These are phyloP conservation scores for Sarotherodon lohbergeri DNA, from an alignment of 2,113 vertebrate genomes.

Conservation along the genomic window DNA sequence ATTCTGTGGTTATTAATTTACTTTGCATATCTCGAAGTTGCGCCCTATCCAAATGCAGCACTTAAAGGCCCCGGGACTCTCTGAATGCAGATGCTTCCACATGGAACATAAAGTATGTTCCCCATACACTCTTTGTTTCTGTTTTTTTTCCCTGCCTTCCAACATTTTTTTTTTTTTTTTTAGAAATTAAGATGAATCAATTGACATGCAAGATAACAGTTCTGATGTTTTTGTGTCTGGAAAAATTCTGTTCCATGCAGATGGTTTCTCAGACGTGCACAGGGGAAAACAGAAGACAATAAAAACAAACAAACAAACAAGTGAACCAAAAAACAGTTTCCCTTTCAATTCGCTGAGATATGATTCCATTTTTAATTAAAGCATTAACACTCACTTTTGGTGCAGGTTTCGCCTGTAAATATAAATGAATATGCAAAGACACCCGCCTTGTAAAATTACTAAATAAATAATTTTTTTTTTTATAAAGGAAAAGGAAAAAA, in stretches of 20 bases:
- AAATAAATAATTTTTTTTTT: background rate
- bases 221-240: conserved; percentile 67
- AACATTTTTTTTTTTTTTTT: background rate
- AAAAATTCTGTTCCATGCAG: conserved; percentile 72
- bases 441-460: conserved; percentile 54
- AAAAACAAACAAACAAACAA: conserved; percentile 70
- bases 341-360: conserved; percentile 72
- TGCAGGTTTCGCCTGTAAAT: conserved; percentile 60
- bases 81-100: conserved; percentile 10
- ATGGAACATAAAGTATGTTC: conserved; percentile 1
- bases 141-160: background rate
- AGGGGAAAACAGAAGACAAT: conserved; percentile 60
- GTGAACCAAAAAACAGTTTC: conserved; percentile 68
- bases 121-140: background rate
- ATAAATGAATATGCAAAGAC: conserved; percentile 68
- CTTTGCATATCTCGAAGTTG: conserved; percentile 40
- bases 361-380: conserved; percentile 78
- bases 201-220: conserved; percentile 76
- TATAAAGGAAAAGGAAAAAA: conserved; percentile 7
- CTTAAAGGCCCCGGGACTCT: background rate
- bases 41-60: conserved; percentile 33
- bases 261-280: conserved; percentile 68
- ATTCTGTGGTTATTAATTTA: conserved; percentile 51
- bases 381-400: conserved; percentile 65
- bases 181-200: conserved; percentile 75